These are phyloP conservation scores for Eulithis testata DNA, from an alignment of 2,888 invertebrate species.

Conservation along the genomic window DNA sequence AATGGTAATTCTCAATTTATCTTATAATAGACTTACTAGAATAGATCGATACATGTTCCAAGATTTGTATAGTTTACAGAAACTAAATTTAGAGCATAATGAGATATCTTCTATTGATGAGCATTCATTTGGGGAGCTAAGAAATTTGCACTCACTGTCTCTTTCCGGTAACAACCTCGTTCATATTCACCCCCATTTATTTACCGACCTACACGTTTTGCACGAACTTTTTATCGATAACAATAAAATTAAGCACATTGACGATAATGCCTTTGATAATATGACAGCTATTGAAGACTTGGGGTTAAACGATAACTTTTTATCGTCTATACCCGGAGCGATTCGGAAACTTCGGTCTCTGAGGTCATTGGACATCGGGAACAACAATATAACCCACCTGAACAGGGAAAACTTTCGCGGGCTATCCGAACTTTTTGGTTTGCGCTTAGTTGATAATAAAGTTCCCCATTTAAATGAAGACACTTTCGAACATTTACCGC, in stretches of 20 bases:
- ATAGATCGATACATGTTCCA: slow-evolving; percentile 89
- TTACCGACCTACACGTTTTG: slow-evolving; percentile 89
- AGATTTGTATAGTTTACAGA: slow-evolving; percentile 90
- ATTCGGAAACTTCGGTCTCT: slow-evolving; percentile 88
- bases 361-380: slow-evolving; percentile 91
- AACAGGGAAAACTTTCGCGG: slow-evolving; percentile 90
- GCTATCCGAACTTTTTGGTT: slow-evolving; percentile 88
- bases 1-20: slow-evolving; percentile 90
- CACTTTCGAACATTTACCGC: slow-evolving; percentile 89
- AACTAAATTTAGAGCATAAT: slow-evolving; percentile 90
- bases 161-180: slow-evolving; percentile 88
- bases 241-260: slow-evolving; percentile 88
- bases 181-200: slow-evolving; percentile 87
- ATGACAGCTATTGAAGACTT: slow-evolving; percentile 91
- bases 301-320: slow-evolving; percentile 88
- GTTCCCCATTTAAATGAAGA: slow-evolving; percentile 89
- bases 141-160: slow-evolving; percentile 90
- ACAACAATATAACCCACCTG: slow-evolving; percentile 90
- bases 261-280: slow-evolving; percentile 89
- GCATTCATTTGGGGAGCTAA: slow-evolving; percentile 89
- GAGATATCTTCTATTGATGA: slow-evolving; percentile 87
- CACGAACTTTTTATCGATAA: slow-evolving; percentile 90
- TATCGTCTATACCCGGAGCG: slow-evolving; percentile 87
- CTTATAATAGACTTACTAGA: slow-evolving; percentile 87
- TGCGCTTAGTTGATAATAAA: slow-evolving; percentile 92